Base-by-base conservation (phyloP, 2,888 invertebrate species). In the Microctonus aethiopoides region DNA sequence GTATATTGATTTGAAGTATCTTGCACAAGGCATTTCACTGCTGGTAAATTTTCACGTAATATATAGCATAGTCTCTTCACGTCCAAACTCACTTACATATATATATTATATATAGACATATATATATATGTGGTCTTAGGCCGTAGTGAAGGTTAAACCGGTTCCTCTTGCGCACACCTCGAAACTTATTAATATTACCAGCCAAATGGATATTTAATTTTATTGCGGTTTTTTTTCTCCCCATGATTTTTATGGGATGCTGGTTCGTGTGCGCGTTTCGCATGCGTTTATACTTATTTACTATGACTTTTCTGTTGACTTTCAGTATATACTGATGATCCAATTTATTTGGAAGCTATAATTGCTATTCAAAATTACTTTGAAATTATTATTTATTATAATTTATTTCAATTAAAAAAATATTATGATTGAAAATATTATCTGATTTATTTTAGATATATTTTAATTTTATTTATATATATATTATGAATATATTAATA, bases 181-280 rank as follows among this genome's bases (percentile, higher is more conserved):
- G 22, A 71, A 63, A 71, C 70, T 71, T 73, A 73, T 71, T 73
- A 73, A 73, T 73, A 73, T 73, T 71, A 67, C 66, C 64, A 29
- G 62, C 57, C 65, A 68, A 68, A 68, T 73, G 68, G 68, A 73
- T 73, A 71, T 68, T 71, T 73, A 73, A 71, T 66, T 73, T 71
- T 68, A 70, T 68, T 54, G 71, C 62, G 16, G 20, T 39, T 26
- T 57, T 67, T 32, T 36, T 39, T 63, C 32, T 54, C 22, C 22
- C 29, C 7, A 16, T 61, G 60, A 60, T 60, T 54, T 60, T 66
- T 52, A 34, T 41, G 66, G 6, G 65, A 29, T 22, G 51, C 26
- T 56, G 13, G 22, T 32, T 39, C 51, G 22, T 32, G 56, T 51
- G 26, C 26, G 66, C n/a, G 26, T 13, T 56, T 29, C n/a, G 24